Percentiles rank a stretch among this genome's conserved stretches.
Evolutionary conservation across 2,888 invertebrate genomes (phyloP).

Genomic region (Drosophila cognata): DNA sequence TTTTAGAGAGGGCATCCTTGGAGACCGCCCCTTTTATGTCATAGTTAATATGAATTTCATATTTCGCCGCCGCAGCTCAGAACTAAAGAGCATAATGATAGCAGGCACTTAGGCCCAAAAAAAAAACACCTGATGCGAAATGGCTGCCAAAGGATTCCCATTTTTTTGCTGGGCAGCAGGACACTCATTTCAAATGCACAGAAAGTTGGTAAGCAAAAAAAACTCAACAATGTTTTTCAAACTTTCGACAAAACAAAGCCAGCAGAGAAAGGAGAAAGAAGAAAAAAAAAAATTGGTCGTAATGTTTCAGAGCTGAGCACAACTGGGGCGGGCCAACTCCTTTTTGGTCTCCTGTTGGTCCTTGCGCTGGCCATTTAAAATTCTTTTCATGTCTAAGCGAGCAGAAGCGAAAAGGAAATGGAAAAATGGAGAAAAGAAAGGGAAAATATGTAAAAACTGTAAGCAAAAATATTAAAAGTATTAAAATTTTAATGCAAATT

Average conservation of each 20-base stretch:
- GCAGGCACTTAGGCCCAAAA: conserved; percentile 57
- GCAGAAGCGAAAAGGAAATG: conserved; percentile 48
- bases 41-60: conserved; percentile 8
- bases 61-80: not conserved
- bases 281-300: conserved; percentile 30
- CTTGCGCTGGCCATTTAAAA: conserved; percentile 66
- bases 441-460: conserved; percentile 51
- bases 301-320: conserved; percentile 35
- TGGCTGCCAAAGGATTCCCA: conserved; percentile 58
- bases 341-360: conserved; percentile 31
- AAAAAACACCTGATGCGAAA: conserved; percentile 67
- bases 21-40: not conserved
- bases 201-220: conserved; percentile 47
- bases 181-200: conserved; percentile 66
- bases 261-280: not conserved
- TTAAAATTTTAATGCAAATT: conserved; percentile 79
- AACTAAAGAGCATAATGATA: conserved; percentile 50
- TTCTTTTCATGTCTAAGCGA: conserved; percentile 79
- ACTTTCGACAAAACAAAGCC: conserved; percentile 66
- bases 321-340: conserved; percentile 43
- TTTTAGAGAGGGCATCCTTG: not conserved
- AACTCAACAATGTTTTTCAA: conserved; percentile 50
- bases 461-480: conserved; percentile 74
- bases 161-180: conserved; percentile 15
- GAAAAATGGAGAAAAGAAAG: conserved; percentile 27